Percentiles rank a stretch among this genome's conserved stretches.
Conservation (phyloP, 2,797 vertebrate species). For the Neosilurus hyrtlii region DNA sequence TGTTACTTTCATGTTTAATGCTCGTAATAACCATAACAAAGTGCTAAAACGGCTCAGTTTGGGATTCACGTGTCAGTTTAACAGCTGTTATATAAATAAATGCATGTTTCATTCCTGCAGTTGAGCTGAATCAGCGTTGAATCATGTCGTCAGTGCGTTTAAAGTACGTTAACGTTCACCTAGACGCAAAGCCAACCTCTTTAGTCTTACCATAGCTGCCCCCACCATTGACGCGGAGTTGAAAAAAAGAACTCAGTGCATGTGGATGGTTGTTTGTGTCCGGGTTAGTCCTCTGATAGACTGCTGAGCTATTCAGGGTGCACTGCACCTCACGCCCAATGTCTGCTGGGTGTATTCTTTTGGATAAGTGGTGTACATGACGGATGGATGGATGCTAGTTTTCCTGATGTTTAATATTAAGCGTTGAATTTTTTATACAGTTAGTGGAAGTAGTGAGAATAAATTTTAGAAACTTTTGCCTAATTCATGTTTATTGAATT, state of each 20-base stretch:
- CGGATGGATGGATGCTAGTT: neutral
- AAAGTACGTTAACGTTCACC: neutral
- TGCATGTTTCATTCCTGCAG: neutral
- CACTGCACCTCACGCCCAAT: no score
- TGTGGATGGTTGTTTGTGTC: no score
- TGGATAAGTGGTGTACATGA: no score
- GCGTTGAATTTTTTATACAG: neutral
- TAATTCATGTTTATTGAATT: neutral
- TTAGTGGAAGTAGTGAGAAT: neutral
- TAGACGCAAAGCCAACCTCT: neutral
- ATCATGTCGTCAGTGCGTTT: neutral
- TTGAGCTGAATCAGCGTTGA: neutral
- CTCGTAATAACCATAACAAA: neutral
- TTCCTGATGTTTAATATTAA: neutral
- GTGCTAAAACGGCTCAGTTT: neutral
- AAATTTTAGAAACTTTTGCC: neutral
- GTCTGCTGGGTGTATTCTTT: no score
- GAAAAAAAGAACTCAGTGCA: neutral
- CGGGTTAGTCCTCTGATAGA: no score
- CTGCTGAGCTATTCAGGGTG: no score
- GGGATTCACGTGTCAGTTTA: neutral
- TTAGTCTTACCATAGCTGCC: neutral
- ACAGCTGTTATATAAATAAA: neutral
- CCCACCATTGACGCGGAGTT: no score
- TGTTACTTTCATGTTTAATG: neutral